Base-by-base conservation (phyloP, 2,113 vertebrate species). In the Chitala chitala region DNA sequence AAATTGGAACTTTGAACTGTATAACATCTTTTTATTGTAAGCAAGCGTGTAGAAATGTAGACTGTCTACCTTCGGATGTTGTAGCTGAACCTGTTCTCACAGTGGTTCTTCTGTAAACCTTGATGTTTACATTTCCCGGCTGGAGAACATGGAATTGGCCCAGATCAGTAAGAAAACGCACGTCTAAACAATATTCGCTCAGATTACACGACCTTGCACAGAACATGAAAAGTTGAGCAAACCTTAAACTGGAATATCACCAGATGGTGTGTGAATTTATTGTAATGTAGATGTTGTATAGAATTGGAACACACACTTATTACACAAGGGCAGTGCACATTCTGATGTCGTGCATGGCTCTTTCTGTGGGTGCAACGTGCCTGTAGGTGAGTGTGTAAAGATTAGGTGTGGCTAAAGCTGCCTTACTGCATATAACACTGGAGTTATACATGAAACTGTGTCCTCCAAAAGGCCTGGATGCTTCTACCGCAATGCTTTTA, bases 51-150 rank as follows among this genome's bases (percentile, higher is more conserved):
- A 20, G n/a, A 22, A 22, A 24, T 26, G 29, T 24, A 26, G 61
- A 38, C 61, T 42, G 63, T 22, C 5, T 42, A 38, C 7, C 12
- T 10, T 5, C 7, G 9, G 46, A 5, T 38, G 9, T 22, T 15
- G 26, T 61, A n/a, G 22, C 56, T 15, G 9, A 64, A 63, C 72
- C 58, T 17, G 72, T 73, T 73, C 24, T 63, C 46, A n/a, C 20
- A 51, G 58, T 31, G 10, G 56, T 73, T 36, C 72, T 36, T 64
- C 26, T 63, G 72, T 38, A 63, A 63, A 73, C 44, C 29, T 10
- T 38, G 2, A 4, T 73, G 58, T 73, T 73, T 73, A 64, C 72
- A 22, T 63, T 22, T 31, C 12, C 64, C 31, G n/a, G n/a, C 24
- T 44, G 71, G 40, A 40, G 17, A 17, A 8, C 9, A 44, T 13